A percentile compares a stretch with the other conserved stretches of the same genome.
These are phyloP conservation scores for Microctonus aethiopoides DNA, from an alignment of 2,888 invertebrate genomes.

Conservation along the genomic window DNA sequence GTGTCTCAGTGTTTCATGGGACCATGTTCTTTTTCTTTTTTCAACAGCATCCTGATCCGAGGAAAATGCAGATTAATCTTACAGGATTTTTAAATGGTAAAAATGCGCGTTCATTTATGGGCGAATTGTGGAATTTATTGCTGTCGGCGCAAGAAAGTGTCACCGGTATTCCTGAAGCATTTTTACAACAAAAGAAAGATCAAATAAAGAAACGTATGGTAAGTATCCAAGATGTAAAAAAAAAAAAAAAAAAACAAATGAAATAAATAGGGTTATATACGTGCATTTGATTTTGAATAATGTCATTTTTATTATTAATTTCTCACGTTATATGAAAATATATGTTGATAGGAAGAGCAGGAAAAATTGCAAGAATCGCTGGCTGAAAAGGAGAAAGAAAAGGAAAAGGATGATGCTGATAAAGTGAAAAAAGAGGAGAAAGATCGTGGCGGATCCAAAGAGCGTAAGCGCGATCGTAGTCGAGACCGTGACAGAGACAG, in stretches of 20 bases:
- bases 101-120: slow-evolving; percentile 97
- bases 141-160: slow-evolving; percentile 96
- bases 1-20: not conserved
- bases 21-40: slow-evolving; percentile 14
- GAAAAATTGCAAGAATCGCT: slow-evolving; percentile 76
- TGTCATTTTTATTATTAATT: no score
- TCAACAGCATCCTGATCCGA: slow-evolving; percentile 90
- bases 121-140: slow-evolving; percentile 95
- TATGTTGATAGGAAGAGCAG: slow-evolving; percentile 75
- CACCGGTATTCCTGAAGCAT: slow-evolving; percentile 93
- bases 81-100: slow-evolving; percentile 99
- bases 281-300: slow-evolving; percentile 10
- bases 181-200: slow-evolving; percentile 96
- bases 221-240: slow-evolving; percentile 49
- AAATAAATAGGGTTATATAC: not conserved
- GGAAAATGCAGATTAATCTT: slow-evolving; percentile 99
- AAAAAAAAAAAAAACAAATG: not conserved
- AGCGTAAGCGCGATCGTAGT: slow-evolving; percentile 65
- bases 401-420: slow-evolving; percentile 65
- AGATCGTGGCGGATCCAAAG: slow-evolving; percentile 62
- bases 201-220: slow-evolving; percentile 92
- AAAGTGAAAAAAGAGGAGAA: slow-evolving; percentile 55
- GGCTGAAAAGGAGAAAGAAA: slow-evolving; percentile 69
- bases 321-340: not conserved
- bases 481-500: slow-evolving; percentile 63